Evolutionary conservation across 2,797 vertebrate genomes (phyloP).

Genomic region (Oceanodroma leucorhoa): DNA sequence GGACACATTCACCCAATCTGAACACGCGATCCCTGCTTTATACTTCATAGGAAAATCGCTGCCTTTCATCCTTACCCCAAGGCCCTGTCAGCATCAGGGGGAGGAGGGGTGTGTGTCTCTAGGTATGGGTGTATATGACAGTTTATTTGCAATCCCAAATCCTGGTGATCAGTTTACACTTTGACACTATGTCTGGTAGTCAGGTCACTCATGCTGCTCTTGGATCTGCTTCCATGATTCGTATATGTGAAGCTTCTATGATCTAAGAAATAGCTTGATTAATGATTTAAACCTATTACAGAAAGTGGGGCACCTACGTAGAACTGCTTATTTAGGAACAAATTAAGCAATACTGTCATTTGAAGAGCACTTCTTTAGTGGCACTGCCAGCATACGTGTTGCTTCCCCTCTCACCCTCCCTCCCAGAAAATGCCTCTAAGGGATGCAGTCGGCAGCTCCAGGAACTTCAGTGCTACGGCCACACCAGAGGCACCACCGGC

Average conservation of each 20-base stretch:
- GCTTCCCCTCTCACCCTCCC: not conserved
- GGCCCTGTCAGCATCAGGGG: not conserved
- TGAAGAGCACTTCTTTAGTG: not conserved
- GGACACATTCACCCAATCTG: not conserved
- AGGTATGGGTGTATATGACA: not conserved
- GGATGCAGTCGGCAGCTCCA: rapidly evolving
- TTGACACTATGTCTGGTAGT: not conserved
- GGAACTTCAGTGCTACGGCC: rapidly evolving
- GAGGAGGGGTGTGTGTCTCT: not conserved
- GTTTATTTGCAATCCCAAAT: not conserved
- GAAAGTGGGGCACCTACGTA: not conserved
- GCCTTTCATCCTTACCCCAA: not conserved
- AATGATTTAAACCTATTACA: not conserved
- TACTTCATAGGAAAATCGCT: not conserved
- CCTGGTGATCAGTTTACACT: not conserved
- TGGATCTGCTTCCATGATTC: not conserved
- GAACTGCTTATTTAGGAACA: not conserved
- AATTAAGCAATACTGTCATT: not conserved
- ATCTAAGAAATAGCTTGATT: not conserved
- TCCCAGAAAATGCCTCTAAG: not conserved
- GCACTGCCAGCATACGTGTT: not conserved
- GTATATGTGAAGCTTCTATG: not conserved
- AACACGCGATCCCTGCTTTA: not conserved
- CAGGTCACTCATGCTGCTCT: not conserved
- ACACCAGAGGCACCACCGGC: not conserved